Base-by-base conservation (phyloP, 92 coral and sea anemone genomes). In the Micromussa lordhowensis region DNA sequence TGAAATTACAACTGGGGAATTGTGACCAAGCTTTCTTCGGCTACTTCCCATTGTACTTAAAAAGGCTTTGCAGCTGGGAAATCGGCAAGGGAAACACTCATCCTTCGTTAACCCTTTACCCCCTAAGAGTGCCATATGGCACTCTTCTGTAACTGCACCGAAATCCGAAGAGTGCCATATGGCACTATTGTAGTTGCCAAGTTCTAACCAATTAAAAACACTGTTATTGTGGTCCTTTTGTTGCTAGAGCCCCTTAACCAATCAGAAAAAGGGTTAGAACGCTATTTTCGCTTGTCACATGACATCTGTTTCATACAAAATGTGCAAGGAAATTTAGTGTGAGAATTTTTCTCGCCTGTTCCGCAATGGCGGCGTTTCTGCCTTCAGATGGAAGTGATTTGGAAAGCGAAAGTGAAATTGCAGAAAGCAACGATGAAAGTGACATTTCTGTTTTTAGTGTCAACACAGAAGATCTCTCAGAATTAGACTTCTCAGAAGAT, bases 11-110 rank as follows among this genome's bases (percentile, higher is more conserved):
- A 49, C 54, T 49, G 54, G 54, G 54, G 54, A 12, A 49, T 49
- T 11, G 12, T 49, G 54, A 49, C 54, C 54, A 49, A 49, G 54
- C 54, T 11, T 49, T 49, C 54, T 49, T 49, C 54, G 54, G 12
- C 54, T 49, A n/a, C 54, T 49, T 49, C 54, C 54, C 54, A 12
- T 49, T 49, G 54, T 49, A 49, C 54, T 49, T 49, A 12, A 49
- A 49, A 12, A 49, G 12, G 54, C 54, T 49, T 49, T 49, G 54
- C 54, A 49, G 54, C 54, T 11, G 12, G 54, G 54, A 49, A 49
- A 49, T 49, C 54, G 54, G 54, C 54, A 49, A 49, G 95, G 95
- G 55, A 93, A 93, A 57, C 92, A 78, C 19, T 93, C 93, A 21
- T 78, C 87, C 3, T 78, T 61, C 24, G 89, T 93, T 18, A n/a